Evolutionary conservation across 2,888 invertebrate species (phyloP).

Genomic region (Parnassius mnemosyne): DNA sequence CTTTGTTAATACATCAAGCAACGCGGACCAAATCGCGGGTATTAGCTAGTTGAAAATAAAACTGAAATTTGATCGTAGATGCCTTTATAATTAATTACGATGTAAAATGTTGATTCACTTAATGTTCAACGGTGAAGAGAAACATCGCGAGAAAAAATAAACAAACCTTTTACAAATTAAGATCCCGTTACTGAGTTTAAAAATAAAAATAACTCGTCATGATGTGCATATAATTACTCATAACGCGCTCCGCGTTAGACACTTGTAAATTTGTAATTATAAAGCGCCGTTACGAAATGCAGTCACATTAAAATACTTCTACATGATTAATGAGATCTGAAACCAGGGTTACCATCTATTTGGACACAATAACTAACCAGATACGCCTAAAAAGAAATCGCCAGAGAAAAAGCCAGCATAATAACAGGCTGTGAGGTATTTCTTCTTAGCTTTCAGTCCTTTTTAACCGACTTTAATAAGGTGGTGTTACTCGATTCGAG

Average conservation of each 20-base stretch:
- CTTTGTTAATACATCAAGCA: too few relatives aligned
- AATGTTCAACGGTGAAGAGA: too few relatives aligned
- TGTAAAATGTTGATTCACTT: too few relatives aligned
- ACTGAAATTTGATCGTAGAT: too few relatives aligned
- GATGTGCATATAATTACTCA: conserved; percentile 1
- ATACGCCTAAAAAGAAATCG: background rate
- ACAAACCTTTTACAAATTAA: background rate
- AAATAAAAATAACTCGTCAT: conserved; percentile 1
- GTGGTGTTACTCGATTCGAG: too few relatives aligned
- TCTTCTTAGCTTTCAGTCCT: too few relatives aligned
- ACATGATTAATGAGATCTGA: conserved; percentile 18
- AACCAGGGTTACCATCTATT: conserved; percentile 8
- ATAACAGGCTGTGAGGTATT: too few relatives aligned
- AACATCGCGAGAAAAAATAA: too few relatives aligned
- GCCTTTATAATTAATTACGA: too few relatives aligned
- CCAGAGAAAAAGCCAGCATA: background rate
- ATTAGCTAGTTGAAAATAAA: too few relatives aligned
- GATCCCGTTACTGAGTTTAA: background rate
- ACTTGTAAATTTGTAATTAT: conserved; percentile 10
- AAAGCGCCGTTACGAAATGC: conserved; percentile 18
- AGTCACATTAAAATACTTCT: conserved; percentile 17
- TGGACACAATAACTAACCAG: background rate
- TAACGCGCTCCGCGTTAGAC: conserved; percentile 7
- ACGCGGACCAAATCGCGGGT: too few relatives aligned
- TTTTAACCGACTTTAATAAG: too few relatives aligned